Base-by-base conservation (phyloP, 2,888 invertebrate genomes). In the Papilio elwesi region DNA sequence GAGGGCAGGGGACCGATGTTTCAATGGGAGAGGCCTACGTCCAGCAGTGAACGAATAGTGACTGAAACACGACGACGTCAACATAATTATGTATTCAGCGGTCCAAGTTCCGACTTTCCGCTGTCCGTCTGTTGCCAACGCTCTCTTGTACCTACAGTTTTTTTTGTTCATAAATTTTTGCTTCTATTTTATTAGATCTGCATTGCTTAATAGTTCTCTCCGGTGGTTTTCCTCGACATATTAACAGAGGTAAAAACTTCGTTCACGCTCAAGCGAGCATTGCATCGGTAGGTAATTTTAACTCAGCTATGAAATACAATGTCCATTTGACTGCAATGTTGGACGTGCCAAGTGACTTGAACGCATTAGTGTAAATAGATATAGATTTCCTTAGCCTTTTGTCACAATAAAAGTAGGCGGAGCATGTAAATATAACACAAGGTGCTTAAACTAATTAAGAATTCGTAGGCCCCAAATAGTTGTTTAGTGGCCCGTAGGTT, bases 181-280 rank as follows among this genome's bases (percentile, higher is more conserved):
- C 26, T 26, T 26, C 26, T 43, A 36, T 36, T 26, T 26, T 10
- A 6, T 51, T 51, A n/a, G 7, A 51, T n/a, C 13, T 51, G 51
- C n/a, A 55, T 59, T 9, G 38, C 59, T 59, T 59, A n/a, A 38
- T 43, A 62, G n/a, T 62, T 62, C 43, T 62, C 43, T 62, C 15
- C 11, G 15, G 9, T 43, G 43, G 43, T 62, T 62, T 62, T 62
- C 43, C 59, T 62, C 59, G 11, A 62, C 59, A 43, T 62, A 62
- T 43, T 36, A 64, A 64, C 64, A 64, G 12, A 26, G 38, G 43
- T 55, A 67, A 68, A 51, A 63, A 51, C 10, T 47, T 53, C 16
- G 26, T 70, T 64, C 63, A 70, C 48, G 63, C 63, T 62, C 53
- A 47, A 63, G 53, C 48, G 53, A 47, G 15, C 36, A 51, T 38